Base-by-base conservation (phyloP, 2,888 invertebrate genomes). In the Chelonus formosanus region DNA sequence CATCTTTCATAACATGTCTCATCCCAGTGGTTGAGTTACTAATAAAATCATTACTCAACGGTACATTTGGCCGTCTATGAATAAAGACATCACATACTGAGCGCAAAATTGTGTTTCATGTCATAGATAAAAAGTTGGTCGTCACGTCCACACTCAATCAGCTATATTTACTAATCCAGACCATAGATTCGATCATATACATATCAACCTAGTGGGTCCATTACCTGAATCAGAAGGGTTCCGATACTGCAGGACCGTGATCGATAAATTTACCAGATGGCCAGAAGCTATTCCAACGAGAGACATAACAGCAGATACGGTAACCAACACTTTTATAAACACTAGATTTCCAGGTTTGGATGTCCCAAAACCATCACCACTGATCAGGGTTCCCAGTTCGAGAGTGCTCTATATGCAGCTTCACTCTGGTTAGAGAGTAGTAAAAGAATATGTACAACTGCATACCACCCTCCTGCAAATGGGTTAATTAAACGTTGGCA, bases 311-410 rank as follows among this genome's bases (percentile, higher is more conserved):
- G 62, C 67, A 1, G 59, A 67, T 0, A 62, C 67, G 0, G 65
- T 67, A 7, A 45, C 54, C 1, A 47, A 6, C 3, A 47, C 65
- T 57, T 69, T n/a, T 67, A 54, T 5, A 34, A n/a, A 1, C 32
- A 53, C 8, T 80, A 78, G 81, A 68, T 80, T 4, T 47, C 76
- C 5, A 62, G 74, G 5, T 76, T 70, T 63, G 75, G 77, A 4
- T 54, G 66, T 5, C 73, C 73, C 1, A 47, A 57, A 4, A 56
- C 67, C 5, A 73, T 81, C 8, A 78, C 76, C 0, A 75, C 78
- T 5, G 80, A 81, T 65, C 75, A 75, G 60, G 78, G 77, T 1
- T 47, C 73, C 3, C 74, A 80, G 56, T 77, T 79, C 50, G 70
- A 75, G 53, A 70, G 70, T 2, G 34, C 57, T 3, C 32, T 78